Conservation (phyloP, 2,797 vertebrate genomes). For the Remorina albescens region DNA sequence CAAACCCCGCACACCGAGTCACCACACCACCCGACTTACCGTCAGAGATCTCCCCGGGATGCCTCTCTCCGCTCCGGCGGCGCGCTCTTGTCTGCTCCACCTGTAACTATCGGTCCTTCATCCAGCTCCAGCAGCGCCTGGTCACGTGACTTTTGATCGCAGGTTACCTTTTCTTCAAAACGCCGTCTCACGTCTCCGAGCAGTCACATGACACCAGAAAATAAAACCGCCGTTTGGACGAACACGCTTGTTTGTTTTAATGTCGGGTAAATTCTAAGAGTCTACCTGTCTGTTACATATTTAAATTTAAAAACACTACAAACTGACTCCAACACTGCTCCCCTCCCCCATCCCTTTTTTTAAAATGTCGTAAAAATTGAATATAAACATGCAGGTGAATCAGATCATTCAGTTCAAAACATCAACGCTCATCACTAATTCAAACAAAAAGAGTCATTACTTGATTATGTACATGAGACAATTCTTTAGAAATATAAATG, state of each 20-base stretch:
- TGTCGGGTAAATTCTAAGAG: background rate
- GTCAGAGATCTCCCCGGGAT: too few species aligned
- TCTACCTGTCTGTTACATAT: too few species aligned
- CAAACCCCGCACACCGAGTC: too few species aligned
- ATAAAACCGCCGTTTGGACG: too few species aligned
- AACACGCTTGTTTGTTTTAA: background rate
- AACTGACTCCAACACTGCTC: background rate
- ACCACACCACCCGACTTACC: conserved; percentile 67
- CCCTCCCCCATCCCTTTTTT: too few species aligned
- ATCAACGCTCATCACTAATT: too few species aligned
- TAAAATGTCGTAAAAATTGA: background rate
- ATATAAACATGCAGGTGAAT: background rate
- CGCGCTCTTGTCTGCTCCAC: conserved; percentile 45
- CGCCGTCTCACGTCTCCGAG: background rate
- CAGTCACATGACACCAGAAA: background rate
- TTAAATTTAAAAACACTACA: background rate
- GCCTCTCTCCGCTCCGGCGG: too few species aligned
- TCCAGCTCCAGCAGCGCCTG: conserved; percentile 46
- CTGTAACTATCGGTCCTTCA: conserved; percentile 61
- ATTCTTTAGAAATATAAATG: too few species aligned
- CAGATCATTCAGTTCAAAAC: background rate
- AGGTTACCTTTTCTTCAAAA: conserved; percentile 33
- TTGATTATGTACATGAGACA: background rate
- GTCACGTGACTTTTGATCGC: conserved; percentile 61
- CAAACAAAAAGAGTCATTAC: background rate